Base-by-base conservation (phyloP, 2,797 vertebrate genomes). In the Mus spretus region DNA sequence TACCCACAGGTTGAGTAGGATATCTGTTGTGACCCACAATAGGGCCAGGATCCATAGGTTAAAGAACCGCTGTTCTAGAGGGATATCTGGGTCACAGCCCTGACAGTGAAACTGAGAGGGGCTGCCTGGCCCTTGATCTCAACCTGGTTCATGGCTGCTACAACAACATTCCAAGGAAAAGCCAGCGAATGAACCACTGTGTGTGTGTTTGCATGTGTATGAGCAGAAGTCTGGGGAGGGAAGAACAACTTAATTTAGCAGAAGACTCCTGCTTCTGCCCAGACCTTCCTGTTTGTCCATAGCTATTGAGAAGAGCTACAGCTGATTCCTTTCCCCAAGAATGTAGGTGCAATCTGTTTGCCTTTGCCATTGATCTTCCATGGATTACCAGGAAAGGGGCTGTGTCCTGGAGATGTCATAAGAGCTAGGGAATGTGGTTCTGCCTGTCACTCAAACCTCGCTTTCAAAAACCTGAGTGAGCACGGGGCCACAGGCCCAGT, bases 151-250 rank as follows among this genome's bases (percentile, higher is more conserved):
- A 28, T 3, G 70, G 83, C 63, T 88, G 70, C 87, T 28, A 34
- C 47, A 88, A 34, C 47, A 88, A 61, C 34, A 40, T 59, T 17
- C 15, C 59, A 34, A 31, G 17, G 63, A n/a, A 47, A 14, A 17
- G 14, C 65, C 75, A 55, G 50, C 37, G 74, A 82, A 47, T 67
- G 82, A 40, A 40, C 14, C 37, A 75, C 72, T 92, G 44, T 50
- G 34, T 88, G 59, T 92, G 82, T 70, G 74, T 95, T 15, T 88
- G 91, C 72, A 26, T 31, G 70, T 74, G 72, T 77, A 37, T 22
- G 47, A 85, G 24, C 87, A 81, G 87, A 87, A 72, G 37, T 78
- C 55, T 37, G 5, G 44, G n/a, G 63, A 70, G 47, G 63, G 83
- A 19, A 10, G 1, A 53, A 22, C n/a, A 26, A 53, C 44, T 83